Percentiles rank a stretch among this genome's conserved stretches.
phyloP scores from a whole-genome alignment of 1,140 invertebrate genomes.

The Ceratina australensis region DNA sequence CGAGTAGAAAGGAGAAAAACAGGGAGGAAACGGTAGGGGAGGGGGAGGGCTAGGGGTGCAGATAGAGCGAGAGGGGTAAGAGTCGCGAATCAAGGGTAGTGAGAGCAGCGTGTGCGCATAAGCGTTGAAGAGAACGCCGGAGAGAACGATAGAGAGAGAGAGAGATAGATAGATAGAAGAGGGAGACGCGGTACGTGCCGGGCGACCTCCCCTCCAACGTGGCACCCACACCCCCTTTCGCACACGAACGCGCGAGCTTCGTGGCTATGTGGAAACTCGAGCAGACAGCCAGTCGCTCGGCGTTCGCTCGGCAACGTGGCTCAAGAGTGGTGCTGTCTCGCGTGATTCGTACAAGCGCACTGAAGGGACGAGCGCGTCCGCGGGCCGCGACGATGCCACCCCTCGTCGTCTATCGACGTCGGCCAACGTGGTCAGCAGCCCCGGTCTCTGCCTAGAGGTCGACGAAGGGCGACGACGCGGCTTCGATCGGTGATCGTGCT shows the following conservation, averaged over 20 bases:
- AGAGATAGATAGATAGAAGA: too few species aligned
- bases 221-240: slow-evolving; percentile 51
- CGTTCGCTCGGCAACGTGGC: slow-evolving; percentile 76
- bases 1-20: slow-evolving; percentile 20
- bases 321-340: slow-evolving; percentile 49
- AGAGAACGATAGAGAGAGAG: too few species aligned
- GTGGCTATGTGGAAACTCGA: slow-evolving; percentile 69
- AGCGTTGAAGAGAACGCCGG: slow-evolving; percentile 24
- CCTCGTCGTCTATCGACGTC: slow-evolving; percentile 28
- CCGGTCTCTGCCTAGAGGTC: background rate
- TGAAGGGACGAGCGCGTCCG: slow-evolving; percentile 48
- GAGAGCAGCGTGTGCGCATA: slow-evolving; percentile 59
- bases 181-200: background rate
- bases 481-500: slow-evolving; percentile 32
- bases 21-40: too few species aligned
- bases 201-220: slow-evolving; percentile 39
- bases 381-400: slow-evolving; percentile 30
- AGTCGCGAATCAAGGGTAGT: slow-evolving; percentile 59
- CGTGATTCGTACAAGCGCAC: slow-evolving; percentile 39
- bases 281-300: slow-evolving; percentile 77
- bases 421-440: slow-evolving; percentile 5
- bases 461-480: background rate
- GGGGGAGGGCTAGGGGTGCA: too few species aligned
- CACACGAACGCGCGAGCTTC: slow-evolving; percentile 67
- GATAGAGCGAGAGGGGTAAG: slow-evolving; percentile 28